These are phyloP conservation scores for Achatina immaculata DNA, from an alignment of 1,140 invertebrate species.

Conservation along the genomic window DNA sequence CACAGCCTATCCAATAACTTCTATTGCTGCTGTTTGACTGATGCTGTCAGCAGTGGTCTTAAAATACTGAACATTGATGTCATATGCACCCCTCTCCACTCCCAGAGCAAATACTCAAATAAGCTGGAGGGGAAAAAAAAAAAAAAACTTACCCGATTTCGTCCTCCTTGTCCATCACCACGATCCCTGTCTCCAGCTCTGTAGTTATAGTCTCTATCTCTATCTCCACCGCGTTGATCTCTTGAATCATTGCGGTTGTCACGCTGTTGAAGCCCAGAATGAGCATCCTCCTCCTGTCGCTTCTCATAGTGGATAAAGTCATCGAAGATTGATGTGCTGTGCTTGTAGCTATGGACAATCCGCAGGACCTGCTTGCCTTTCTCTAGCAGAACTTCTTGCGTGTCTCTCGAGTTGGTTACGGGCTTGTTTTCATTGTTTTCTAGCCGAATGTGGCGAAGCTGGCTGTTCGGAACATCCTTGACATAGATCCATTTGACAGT, in stretches of 20 bases:
- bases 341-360: constrained; percentile 88
- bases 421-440: constrained; percentile 99
- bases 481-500: constrained; percentile 99
- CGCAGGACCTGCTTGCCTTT: constrained; percentile 87
- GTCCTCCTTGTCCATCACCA: not conserved
- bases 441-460: constrained; percentile 91
- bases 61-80: too few relatives aligned
- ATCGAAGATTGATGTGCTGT: constrained; percentile 97
- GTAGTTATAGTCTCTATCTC: too few relatives aligned
- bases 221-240: not conserved
- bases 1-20: too few relatives aligned
- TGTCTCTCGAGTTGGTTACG: constrained; percentile 97
- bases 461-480: constrained; percentile 88
- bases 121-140: too few relatives aligned
- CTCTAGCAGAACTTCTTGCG: constrained; percentile 95
- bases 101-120: too few relatives aligned
- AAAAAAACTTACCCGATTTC: constrained; percentile 7
- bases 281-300: constrained; percentile 88
- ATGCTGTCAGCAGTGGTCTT: too few relatives aligned
- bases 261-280: constrained; percentile 1
- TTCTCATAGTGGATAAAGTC: constrained; percentile 98
- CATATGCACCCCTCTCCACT: too few relatives aligned
- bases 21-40: too few relatives aligned
- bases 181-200: not conserved
- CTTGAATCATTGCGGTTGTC: constrained; percentile 4